Percentiles rank a stretch among this genome's conserved stretches.
phyloP scores from a whole-genome alignment of 2,888 invertebrate species.

The Argyresthia albistria region DNA sequence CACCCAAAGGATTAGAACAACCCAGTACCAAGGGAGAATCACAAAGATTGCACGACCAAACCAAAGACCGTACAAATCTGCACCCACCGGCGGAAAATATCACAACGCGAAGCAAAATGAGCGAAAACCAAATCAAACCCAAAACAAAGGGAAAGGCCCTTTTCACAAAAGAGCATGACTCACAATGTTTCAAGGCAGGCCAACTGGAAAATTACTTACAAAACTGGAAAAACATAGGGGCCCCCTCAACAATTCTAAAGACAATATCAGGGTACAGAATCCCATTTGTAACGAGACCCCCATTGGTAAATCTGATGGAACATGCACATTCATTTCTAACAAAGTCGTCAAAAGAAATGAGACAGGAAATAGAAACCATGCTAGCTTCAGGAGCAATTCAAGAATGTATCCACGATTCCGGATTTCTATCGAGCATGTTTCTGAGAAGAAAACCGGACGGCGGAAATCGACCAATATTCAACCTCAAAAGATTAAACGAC shows the following conservation, averaged over 20 bases:
- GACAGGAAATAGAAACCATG: no score
- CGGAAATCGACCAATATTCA: no score
- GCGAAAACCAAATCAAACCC: not conserved
- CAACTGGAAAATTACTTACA: not conserved
- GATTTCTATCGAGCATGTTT: no score
- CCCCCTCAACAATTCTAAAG: not conserved
- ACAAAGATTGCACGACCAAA: not conserved
- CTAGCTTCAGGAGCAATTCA: no score
- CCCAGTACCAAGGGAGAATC: not conserved
- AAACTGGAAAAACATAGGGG: not conserved
- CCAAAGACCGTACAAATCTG: not conserved
- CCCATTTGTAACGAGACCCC: no score
- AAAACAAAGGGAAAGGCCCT: not conserved
- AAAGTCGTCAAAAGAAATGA: no score
- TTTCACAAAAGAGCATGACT: not conserved
- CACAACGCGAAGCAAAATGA: not conserved
- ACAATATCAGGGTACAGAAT: slow-evolving; percentile 1
- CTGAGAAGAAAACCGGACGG: no score
- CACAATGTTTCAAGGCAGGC: not conserved
- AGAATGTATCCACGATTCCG: no score
- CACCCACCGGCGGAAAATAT: not conserved
- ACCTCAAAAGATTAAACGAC: no score
- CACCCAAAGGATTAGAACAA: not conserved
- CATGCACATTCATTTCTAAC: no score
- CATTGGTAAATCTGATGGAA: no score